Conservation (phyloP, 2,797 vertebrate species). For the Enteromius treurensis region DNA sequence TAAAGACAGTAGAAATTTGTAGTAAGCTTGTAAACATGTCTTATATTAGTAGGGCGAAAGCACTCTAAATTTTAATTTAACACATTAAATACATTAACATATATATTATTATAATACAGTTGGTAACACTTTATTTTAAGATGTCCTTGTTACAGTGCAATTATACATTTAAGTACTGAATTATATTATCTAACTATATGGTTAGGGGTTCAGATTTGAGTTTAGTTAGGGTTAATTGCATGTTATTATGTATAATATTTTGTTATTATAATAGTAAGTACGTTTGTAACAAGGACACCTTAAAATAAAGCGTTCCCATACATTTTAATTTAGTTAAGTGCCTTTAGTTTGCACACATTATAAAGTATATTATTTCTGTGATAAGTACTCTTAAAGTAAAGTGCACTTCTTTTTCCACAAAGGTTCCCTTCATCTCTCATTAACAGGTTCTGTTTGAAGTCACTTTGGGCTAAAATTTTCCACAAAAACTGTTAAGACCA, state of each 20-base stretch:
- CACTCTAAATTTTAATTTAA: not conserved
- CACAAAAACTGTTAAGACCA: not conserved
- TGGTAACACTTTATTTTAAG: too few species aligned
- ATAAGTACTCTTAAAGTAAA: not conserved
- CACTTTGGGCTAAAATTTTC: not conserved
- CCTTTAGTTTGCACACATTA: not conserved
- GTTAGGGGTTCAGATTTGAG: not conserved
- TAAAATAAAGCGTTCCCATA: not conserved
- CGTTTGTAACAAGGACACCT: not conserved
- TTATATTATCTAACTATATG: not conserved
- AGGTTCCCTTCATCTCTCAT: not conserved
- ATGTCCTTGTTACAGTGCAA: too few species aligned
- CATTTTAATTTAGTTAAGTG: not conserved
- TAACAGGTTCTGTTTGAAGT: not conserved
- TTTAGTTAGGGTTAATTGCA: not conserved
- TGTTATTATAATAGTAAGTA: not conserved
- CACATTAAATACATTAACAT: not conserved
- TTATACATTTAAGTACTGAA: too few species aligned
- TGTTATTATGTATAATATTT: not conserved
- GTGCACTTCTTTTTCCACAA: not conserved
- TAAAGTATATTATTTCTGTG: not conserved
- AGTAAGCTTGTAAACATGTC: not conserved
- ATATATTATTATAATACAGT: not conserved
- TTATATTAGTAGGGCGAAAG: not conserved
- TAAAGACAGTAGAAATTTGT: not conserved